Conservation (phyloP, 2,797 vertebrate species). For the Halcyon badia region DNA sequence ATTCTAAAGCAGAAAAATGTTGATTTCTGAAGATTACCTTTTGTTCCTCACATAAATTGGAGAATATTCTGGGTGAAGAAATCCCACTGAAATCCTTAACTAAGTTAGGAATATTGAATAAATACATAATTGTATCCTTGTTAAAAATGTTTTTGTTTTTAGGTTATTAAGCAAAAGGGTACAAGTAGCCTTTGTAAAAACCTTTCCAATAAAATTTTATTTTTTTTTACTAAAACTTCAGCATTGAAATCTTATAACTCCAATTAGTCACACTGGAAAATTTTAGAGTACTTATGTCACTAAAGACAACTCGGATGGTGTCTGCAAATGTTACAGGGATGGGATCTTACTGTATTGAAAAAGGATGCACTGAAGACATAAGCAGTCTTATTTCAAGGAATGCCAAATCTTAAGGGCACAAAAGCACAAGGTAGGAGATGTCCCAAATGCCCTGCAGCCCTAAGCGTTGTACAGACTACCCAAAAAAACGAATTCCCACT, state of each 20-base stretch:
- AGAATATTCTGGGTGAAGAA: neutral
- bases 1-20: constrained; percentile 41
- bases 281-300: neutral
- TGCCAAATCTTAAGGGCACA: neutral
- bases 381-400: neutral
- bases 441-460: neutral
- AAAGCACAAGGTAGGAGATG: neutral
- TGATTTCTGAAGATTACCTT: constrained; percentile 26
- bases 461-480: neutral
- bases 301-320: neutral
- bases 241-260: neutral
- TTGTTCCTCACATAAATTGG: neutral
- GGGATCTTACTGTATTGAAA: neutral
- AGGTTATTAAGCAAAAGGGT: neutral
- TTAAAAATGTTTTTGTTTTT: neutral
- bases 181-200: neutral
- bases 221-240: neutral
- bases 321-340: neutral
- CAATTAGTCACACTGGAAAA: neutral
- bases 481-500: neutral
- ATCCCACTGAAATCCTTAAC: neutral
- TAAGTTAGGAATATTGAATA: neutral
- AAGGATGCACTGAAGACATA: neutral
- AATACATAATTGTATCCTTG: neutral
- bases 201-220: rapidly evolving